phyloP scores from a whole-genome alignment of 2,113 vertebrate genomes.

The Microcebus ravelobensis region DNA sequence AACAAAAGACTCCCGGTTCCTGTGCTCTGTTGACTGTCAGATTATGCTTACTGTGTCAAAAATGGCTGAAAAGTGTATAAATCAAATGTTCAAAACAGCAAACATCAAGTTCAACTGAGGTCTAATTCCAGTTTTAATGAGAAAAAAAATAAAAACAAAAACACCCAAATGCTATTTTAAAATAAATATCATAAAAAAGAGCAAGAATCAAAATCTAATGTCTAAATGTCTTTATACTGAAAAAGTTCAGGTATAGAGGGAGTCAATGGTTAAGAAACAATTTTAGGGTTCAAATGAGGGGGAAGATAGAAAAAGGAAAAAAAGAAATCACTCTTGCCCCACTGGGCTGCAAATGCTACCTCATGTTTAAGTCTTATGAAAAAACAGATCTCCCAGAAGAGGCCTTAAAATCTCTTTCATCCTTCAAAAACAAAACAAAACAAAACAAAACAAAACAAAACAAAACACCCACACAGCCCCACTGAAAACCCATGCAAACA shows the following conservation, averaged over 20 bases:
- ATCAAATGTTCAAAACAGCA: neutral
- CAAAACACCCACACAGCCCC: neutral
- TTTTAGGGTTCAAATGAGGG: neutral
- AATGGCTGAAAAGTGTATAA: neutral
- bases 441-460: neutral
- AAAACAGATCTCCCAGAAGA: neutral
- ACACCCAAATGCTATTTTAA: neutral
- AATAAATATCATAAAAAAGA: conserved; percentile 21
- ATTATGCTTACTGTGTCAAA: neutral
- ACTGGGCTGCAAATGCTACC: neutral
- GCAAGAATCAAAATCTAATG: neutral
- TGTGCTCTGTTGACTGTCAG: neutral
- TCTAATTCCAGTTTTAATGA: neutral
- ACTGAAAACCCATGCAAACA: neutral
- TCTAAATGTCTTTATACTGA: neutral
- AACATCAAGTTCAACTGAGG: neutral
- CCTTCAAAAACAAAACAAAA: neutral
- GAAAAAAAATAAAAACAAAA: neutral
- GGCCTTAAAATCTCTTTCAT: neutral
- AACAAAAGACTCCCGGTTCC: neutral
- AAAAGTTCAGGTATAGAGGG: neutral
- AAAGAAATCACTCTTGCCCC: neutral
- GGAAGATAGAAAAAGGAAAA: neutral
- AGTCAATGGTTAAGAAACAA: neutral
- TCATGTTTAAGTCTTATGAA: neutral